These are phyloP conservation scores for Macropus fuliginosus DNA, from an alignment of 2,797 vertebrate species.

Conservation along the genomic window DNA sequence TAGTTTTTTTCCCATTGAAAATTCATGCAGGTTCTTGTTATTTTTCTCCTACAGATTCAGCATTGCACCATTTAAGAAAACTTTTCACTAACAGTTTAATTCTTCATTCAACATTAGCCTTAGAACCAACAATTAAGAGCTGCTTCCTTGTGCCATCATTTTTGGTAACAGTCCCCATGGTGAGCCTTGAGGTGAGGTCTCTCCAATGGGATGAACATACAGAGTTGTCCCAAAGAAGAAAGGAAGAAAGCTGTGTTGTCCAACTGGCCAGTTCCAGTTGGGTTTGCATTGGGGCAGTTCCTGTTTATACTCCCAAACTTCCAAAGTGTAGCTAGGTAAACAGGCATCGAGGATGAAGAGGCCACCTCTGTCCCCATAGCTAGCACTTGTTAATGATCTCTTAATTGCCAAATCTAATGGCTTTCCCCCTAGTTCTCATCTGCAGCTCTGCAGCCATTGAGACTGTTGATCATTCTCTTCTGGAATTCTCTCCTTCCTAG, in stretches of 20 bases:
- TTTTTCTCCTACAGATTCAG: not conserved
- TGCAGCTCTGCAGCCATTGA: not conserved
- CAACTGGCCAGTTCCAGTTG: too few species aligned
- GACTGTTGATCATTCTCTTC: not conserved
- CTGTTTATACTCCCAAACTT: not conserved
- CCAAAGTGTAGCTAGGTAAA: not conserved
- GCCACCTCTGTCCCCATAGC: not conserved
- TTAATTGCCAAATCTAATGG: not conserved
- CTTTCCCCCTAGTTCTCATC: not conserved
- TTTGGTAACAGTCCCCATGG: not conserved
- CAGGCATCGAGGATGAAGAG: not conserved
- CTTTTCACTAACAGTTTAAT: not conserved
- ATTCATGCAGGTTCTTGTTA: not conserved
- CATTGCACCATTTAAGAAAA: not conserved
- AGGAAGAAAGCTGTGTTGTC: too few species aligned
- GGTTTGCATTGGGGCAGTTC: too few species aligned
- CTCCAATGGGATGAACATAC: not conserved
- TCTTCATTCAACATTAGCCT: not conserved
- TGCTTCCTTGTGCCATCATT: not conserved
- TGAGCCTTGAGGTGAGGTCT: not conserved
- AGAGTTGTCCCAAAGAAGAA: not conserved
- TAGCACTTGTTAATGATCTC: not conserved
- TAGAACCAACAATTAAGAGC: not conserved
- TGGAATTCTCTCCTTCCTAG: not conserved
- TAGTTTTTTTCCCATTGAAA: not conserved